A percentile compares a stretch with the other conserved stretches of the same genome.
phyloP scores from a whole-genome alignment of 1,140 invertebrate species.

The Diachasmimorpha longicaudata region DNA sequence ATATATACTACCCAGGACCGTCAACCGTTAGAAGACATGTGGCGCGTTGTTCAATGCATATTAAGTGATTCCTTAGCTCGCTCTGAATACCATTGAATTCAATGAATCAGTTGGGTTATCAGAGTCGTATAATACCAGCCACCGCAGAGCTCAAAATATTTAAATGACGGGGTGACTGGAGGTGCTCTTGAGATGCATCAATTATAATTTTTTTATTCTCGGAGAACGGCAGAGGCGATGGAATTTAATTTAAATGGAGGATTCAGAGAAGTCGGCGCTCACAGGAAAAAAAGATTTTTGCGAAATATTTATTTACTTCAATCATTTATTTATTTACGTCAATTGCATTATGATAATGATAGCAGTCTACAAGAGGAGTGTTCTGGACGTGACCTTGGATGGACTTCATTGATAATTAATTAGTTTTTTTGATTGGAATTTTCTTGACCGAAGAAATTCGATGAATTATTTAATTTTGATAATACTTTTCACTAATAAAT shows the following conservation, averaged over 20 bases:
- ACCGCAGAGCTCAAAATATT: neutral
- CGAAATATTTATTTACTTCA: too few relatives aligned
- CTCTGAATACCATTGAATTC: slow-evolving; percentile 23
- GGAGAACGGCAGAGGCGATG: neutral
- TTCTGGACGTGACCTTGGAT: too few relatives aligned
- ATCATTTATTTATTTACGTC: too few relatives aligned
- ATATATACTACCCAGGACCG: slow-evolving; percentile 9
- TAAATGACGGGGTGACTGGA: neutral
- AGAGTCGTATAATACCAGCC: neutral
- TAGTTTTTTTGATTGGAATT: too few relatives aligned
- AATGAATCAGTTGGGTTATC: slow-evolving; percentile 32
- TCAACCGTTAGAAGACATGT: slow-evolving; percentile 26
- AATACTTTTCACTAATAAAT: too few relatives aligned
- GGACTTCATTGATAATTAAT: too few relatives aligned
- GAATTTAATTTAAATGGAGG: neutral
- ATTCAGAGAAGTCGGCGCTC: too few relatives aligned
- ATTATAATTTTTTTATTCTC: neutral
- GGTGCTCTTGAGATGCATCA: slow-evolving; percentile 18
- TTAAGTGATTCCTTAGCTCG: slow-evolving; percentile 34
- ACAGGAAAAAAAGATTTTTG: too few relatives aligned
- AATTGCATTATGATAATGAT: too few relatives aligned
- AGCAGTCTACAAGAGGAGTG: too few relatives aligned
- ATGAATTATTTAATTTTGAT: too few relatives aligned
- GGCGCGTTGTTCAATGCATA: slow-evolving; percentile 38
- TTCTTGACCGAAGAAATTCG: too few relatives aligned